Evolutionary conservation across 2,888 invertebrate genomes (phyloP).

Genomic region (Apantesis nais): DNA sequence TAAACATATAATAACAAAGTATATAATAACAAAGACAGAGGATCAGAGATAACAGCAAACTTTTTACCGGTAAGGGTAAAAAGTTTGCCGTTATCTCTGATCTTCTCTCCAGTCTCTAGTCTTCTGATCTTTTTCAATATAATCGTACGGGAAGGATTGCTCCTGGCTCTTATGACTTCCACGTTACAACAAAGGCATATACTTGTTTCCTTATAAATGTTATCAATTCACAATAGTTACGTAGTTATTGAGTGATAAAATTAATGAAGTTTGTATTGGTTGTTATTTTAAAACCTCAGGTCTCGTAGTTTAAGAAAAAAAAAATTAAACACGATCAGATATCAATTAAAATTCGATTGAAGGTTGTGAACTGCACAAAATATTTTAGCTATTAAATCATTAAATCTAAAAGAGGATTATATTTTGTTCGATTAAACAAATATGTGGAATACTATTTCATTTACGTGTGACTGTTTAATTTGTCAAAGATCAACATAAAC

Average conservation of each 20-base stretch:
- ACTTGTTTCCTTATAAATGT: slow-evolving; percentile 32
- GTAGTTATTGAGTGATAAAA: slow-evolving; percentile 10
- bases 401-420: not conserved
- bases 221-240: slow-evolving; percentile 36
- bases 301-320: not conserved
- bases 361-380: not conserved
- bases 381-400: not conserved
- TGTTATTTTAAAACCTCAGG: not conserved
- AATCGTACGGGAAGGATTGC: not conserved
- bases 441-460: not conserved
- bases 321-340: not conserved
- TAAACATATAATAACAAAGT: too few species aligned
- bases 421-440: not conserved
- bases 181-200: slow-evolving; percentile 4
- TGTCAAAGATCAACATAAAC: too few species aligned
- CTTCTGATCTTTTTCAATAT: not conserved
- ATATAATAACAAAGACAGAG: too few species aligned
- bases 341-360: not conserved
- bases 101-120: too few species aligned
- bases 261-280: not conserved
- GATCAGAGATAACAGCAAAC: too few species aligned
- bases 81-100: too few species aligned
- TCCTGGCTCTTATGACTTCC: slow-evolving; percentile 17
- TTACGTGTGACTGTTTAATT: too few species aligned
- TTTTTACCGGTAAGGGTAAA: too few species aligned